These are phyloP conservation scores for Epinephelus lanceolatus DNA, from an alignment of 2,113 vertebrate species.

Conservation along the genomic window DNA sequence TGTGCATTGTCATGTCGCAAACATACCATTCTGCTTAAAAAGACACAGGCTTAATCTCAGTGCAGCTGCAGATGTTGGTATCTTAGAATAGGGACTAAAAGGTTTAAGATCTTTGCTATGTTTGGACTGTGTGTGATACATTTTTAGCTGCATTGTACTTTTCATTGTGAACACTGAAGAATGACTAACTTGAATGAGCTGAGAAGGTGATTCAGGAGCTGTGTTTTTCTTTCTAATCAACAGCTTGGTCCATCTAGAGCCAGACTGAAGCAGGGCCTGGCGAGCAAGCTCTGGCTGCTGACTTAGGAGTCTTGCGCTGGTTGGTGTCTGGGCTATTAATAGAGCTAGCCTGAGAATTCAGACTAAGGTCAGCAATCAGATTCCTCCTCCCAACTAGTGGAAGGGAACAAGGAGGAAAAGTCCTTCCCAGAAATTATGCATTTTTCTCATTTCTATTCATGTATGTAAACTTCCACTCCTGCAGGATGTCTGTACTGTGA, in stretches of 20 bases:
- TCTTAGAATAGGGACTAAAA: background rate
- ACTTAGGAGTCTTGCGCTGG: conserved; percentile 73
- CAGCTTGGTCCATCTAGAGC: conserved; percentile 52
- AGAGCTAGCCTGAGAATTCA: conserved; percentile 85
- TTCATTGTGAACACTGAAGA: background rate
- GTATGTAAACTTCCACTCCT: conserved; percentile 31
- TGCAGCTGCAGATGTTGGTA: conserved; percentile 1
- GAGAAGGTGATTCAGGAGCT: background rate
- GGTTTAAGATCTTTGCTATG: background rate
- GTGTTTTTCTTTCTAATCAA: conserved; percentile 73
- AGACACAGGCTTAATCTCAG: background rate
- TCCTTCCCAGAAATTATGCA: conserved; percentile 53
- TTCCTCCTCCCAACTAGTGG: conserved; percentile 72
- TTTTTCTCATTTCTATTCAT: conserved; percentile 67
- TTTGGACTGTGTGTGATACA: background rate
- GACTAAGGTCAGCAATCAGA: conserved; percentile 83
- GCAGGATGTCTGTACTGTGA: conserved; percentile 17
- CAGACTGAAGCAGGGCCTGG: conserved; percentile 49
- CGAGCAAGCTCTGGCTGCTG: conserved; percentile 61
- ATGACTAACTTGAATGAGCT: conserved; percentile 23
- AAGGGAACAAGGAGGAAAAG: conserved; percentile 53
- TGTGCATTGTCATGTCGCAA: conserved; percentile 11
- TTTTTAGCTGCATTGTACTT: conserved; percentile 14
- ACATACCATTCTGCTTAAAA: conserved; percentile 8
- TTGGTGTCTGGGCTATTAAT: conserved; percentile 82